Evolutionary conservation across 1,140 invertebrate species (phyloP), one percentile per base, ranked within the genome.

Genomic region (Ceratosolen fusciceps): DNA sequence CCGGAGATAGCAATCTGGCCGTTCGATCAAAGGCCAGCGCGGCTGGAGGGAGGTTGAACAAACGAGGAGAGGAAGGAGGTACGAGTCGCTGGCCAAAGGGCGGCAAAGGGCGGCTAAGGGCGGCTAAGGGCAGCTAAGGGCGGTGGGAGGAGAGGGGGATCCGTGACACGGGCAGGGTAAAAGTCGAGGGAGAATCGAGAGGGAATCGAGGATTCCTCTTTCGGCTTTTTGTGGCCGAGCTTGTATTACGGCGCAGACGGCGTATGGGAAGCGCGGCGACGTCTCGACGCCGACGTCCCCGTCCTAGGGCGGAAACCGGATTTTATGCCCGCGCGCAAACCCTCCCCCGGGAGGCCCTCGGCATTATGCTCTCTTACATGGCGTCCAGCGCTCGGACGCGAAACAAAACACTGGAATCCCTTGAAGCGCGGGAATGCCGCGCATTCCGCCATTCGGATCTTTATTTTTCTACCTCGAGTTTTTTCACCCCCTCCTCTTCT

Each of bases 311-410:
- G 85, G 47, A 14, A 52, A 34, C 85, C 82, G 86, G 85, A 88
- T 89, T 90, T 90, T 90, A 90, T 90, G 88, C 88, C 85, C 86
- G 34, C 67, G 60, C 21, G 60, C 60, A 86, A 87, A 88, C 88
- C 88, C 89, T 89, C 87, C 87, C 88, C 84, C 81, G 85, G 85
- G 86, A 88, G 34, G 39, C 37, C 83, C 83, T 82, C 82, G 77
- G 85, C 83, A 88, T 88, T 89, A 89, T 87, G 87, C 85, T 85
- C 87, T 82, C 87, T 52, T 52, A 52, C 49, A 52, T 52, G 49
- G 49, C 37, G 67, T 47, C 52, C 37, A 43, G 37, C 39, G 26
- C 37, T 39, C 12, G 29, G 54, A 88, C 52, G 52, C 88, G 85
- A 87, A 88, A 90, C 85, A 89, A 88, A 90, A 89, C 84, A 88